Conservation (phyloP, 2,113 vertebrate genomes). For the Phalacrocorax brasilianus region DNA sequence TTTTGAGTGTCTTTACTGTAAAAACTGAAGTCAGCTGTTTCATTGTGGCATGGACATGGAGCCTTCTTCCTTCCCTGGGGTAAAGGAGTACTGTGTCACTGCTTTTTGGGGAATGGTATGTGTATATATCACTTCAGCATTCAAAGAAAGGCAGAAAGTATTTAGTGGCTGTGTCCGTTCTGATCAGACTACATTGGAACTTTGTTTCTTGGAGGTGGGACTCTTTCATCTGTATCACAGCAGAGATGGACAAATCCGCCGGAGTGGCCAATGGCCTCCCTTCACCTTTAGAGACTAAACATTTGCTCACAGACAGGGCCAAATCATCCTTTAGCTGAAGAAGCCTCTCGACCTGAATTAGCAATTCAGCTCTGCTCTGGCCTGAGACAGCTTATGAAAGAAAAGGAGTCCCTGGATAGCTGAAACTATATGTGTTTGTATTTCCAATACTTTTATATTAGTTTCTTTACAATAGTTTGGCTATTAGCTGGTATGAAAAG, state of each 20-base stretch:
- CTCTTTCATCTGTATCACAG: background rate
- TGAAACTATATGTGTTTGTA: background rate
- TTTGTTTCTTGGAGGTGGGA: background rate
- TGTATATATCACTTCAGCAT: background rate
- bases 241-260: background rate
- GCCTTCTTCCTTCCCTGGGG: background rate
- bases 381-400: background rate
- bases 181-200: background rate
- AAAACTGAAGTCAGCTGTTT: background rate
- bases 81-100: background rate
- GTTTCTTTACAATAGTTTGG: background rate
- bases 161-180: background rate
- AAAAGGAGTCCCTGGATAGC: background rate
- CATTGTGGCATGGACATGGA: background rate
- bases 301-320: background rate
- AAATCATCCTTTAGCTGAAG: background rate
- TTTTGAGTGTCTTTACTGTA: background rate
- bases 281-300: constrained; percentile 14
- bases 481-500: background rate
- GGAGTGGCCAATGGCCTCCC: background rate
- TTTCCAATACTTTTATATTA: background rate
- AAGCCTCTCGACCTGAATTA: background rate
- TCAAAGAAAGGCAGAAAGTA: background rate
- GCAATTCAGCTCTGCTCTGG: background rate
- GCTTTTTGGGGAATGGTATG: background rate